Evolutionary conservation across 2,797 vertebrate genomes (phyloP).

Genomic region (Enteromius fasciolatus): DNA sequence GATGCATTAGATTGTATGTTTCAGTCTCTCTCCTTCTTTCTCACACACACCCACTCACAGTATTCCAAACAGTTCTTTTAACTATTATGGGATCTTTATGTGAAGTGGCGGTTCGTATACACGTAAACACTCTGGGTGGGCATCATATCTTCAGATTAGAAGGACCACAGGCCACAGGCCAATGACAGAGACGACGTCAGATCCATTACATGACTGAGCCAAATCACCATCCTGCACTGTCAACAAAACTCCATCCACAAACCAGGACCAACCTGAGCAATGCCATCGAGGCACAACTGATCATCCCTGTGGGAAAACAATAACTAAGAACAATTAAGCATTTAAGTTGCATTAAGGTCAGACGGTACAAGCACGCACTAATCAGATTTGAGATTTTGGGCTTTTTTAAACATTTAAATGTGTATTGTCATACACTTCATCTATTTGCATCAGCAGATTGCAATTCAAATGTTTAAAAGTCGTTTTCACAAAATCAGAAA

Average conservation of each 20-base stretch:
- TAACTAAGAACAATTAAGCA: neutral
- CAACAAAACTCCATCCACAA: constrained; percentile 19
- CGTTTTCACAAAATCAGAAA: neutral
- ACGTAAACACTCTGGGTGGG: constrained; percentile 39
- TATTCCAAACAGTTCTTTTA: constrained; percentile 30
- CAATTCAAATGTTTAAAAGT: neutral
- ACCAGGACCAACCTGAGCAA: constrained; percentile 1
- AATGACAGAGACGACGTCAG: constrained; percentile 37
- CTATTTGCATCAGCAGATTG: neutral
- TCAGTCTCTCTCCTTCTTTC: constrained; percentile 11
- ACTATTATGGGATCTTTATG: constrained; percentile 45
- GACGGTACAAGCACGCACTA: neutral
- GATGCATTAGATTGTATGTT: neutral
- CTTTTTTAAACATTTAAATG: neutral
- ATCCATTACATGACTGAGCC: constrained; percentile 34
- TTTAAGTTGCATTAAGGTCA: neutral
- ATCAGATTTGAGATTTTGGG: neutral
- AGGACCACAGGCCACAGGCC: constrained; percentile 45
- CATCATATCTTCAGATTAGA: constrained; percentile 46
- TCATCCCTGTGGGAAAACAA: neutral
- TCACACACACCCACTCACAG: constrained; percentile 26
- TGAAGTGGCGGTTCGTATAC: constrained; percentile 28
- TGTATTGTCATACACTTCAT: neutral
- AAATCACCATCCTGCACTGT: constrained; percentile 17
- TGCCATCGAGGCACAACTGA: neutral